These are phyloP conservation scores for Physocephala rufipes DNA, from an alignment of 2,888 invertebrate genomes.

Conservation along the genomic window DNA sequence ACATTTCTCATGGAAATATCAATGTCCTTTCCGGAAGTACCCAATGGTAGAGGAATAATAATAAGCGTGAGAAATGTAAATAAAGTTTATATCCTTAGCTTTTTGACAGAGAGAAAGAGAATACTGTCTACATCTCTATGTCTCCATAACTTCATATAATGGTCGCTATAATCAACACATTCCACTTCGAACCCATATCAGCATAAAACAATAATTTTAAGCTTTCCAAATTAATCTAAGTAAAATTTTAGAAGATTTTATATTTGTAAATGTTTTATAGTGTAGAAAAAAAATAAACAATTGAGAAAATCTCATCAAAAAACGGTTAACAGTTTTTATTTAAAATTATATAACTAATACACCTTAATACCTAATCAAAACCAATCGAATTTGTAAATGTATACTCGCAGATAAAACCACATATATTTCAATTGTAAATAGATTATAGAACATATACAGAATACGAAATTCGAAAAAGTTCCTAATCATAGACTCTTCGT, in stretches of 20 bases:
- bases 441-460: neutral
- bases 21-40: neutral
- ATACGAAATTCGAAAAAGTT: conserved; percentile 21
- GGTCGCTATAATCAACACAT: conserved; percentile 41
- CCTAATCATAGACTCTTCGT: conserved; percentile 3
- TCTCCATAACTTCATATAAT: too few species aligned
- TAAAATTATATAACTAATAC: neutral
- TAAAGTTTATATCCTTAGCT: conserved; percentile 36
- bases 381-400: conserved; percentile 9
- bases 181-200: conserved; percentile 52
- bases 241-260: conserved; percentile 11
- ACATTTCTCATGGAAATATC: neutral
- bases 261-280: neutral
- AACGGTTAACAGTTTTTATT: conserved; percentile 8
- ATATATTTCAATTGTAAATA: neutral
- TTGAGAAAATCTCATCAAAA: conserved; percentile 6
- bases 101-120: too few species aligned
- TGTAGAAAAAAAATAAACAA: conserved; percentile 2
- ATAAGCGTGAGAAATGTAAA: neutral
- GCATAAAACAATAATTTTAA: conserved; percentile 33
- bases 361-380: neutral
- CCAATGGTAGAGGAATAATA: neutral
- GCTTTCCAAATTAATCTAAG: neutral
- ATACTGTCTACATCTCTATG: too few species aligned
- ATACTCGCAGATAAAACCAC: neutral